Percentiles rank a stretch among this genome's conserved stretches.
These are phyloP conservation scores for Ectemnius lituratus DNA, from an alignment of 2,888 invertebrate species.

Conservation along the genomic window DNA sequence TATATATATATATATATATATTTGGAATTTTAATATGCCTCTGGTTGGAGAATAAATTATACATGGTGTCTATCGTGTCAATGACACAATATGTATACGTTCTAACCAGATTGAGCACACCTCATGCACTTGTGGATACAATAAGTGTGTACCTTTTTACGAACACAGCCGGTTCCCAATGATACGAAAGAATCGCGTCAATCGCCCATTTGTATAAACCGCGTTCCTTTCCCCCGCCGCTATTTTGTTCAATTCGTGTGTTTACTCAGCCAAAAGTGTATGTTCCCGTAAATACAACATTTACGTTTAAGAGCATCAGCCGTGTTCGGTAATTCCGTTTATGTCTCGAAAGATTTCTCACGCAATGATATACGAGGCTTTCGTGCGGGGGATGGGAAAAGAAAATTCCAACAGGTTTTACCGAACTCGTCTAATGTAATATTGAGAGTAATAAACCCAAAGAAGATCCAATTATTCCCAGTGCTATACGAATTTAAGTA, in stretches of 20 bases:
- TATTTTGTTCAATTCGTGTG: conserved; percentile 20
- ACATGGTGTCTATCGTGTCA: neutral
- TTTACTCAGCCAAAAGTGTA: conserved; percentile 52
- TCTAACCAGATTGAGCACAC: conserved; percentile 32
- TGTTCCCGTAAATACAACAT: conserved; percentile 29
- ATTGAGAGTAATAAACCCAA: neutral
- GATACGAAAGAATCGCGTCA: no score
- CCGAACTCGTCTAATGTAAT: neutral
- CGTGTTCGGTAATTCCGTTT: conserved; percentile 33
- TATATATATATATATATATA: no score
- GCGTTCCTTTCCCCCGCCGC: no score
- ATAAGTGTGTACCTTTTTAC: conserved; percentile 10
- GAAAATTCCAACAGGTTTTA: neutral
- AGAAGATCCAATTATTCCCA: no score
- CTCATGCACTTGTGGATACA: conserved; percentile 51
- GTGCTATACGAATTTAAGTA: no score
- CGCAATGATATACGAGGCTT: no score
- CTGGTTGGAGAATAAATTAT: no score
- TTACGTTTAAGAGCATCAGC: conserved; percentile 25
- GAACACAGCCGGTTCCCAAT: no score
- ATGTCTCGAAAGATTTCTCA: neutral
- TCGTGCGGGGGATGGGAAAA: no score
- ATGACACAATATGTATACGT: conserved; percentile 5
- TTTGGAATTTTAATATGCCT: no score
- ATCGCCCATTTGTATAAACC: no score